Evolutionary conservation across 2,797 vertebrate genomes (phyloP).

Genomic region (Myiotriccus ornatus): DNA sequence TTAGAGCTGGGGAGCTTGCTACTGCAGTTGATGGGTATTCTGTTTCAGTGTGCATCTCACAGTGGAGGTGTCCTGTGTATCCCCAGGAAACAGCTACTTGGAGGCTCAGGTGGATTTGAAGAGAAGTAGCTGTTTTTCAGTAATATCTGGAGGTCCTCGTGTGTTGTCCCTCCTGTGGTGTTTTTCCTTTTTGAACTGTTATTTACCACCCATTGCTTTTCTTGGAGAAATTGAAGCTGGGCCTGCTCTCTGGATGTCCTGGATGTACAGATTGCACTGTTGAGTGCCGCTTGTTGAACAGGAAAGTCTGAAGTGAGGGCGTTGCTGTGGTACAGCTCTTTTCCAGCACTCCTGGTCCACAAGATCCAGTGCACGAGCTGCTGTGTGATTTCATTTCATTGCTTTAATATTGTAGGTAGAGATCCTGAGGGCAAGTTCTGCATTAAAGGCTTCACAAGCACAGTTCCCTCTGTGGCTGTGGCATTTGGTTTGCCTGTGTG

Average conservation of each 20-base stretch:
- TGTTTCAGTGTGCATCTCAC: accelerated
- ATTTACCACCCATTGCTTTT: neutral
- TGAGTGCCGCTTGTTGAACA: neutral
- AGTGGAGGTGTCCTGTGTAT: neutral
- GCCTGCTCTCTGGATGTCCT: neutral
- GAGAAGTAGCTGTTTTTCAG: neutral
- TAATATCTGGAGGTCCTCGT: neutral
- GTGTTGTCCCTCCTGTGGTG: accelerated
- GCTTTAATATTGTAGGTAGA: neutral
- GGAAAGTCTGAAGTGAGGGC: neutral
- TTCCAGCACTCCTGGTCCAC: neutral
- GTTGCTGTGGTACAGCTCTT: neutral
- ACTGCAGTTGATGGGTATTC: neutral
- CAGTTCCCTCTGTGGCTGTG: neutral
- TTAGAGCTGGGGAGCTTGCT: neutral
- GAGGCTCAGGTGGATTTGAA: neutral
- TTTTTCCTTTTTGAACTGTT: neutral
- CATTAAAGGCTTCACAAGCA: neutral
- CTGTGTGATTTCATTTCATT: neutral
- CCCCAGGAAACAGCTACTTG: neutral
- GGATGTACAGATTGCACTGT: accelerated
- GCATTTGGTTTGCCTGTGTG: accelerated
- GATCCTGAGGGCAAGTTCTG: neutral
- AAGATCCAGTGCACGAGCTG: neutral
- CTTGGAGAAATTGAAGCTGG: neutral